These are phyloP conservation scores for Cataglyphis livida DNA, from an alignment of 2,888 invertebrate genomes.

Conservation along the genomic window DNA sequence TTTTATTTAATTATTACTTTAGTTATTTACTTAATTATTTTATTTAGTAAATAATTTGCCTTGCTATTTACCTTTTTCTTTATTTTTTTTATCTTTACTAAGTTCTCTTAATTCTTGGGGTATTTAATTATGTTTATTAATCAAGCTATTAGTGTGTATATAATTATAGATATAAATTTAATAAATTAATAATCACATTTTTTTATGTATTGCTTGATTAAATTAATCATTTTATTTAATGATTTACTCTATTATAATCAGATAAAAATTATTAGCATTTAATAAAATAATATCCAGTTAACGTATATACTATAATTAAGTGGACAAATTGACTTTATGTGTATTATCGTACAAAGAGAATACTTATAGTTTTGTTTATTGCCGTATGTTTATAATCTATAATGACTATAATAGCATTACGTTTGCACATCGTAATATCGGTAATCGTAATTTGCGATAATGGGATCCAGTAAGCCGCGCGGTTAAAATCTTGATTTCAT, in stretches of 20 bases:
- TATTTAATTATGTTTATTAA: not conserved
- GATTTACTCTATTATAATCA: not conserved
- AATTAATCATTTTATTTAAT: not conserved
- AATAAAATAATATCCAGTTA: not conserved
- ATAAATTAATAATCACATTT: constrained; percentile 12
- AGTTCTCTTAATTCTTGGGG: not conserved
- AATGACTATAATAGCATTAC: not conserved
- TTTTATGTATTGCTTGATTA: not conserved
- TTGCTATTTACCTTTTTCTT: not conserved
- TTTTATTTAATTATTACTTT: too few species aligned
- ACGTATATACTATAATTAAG: constrained; percentile 4
- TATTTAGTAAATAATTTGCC: not conserved
- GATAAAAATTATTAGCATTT: not conserved
- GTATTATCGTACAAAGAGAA: not conserved
- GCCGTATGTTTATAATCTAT: constrained; percentile 4
- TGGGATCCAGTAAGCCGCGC: not conserved
- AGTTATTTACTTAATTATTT: not conserved
- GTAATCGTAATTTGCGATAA: constrained; percentile 39
- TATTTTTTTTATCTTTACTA: not conserved
- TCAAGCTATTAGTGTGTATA: not conserved
- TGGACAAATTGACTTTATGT: not conserved
- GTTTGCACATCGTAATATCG: not conserved
- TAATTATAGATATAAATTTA: constrained; percentile 1
- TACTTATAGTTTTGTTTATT: constrained; percentile 4
- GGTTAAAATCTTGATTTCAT: constrained; percentile 23